Conservation (phyloP, 2,888 invertebrate genomes). For the Drosophila heteroneura region DNA sequence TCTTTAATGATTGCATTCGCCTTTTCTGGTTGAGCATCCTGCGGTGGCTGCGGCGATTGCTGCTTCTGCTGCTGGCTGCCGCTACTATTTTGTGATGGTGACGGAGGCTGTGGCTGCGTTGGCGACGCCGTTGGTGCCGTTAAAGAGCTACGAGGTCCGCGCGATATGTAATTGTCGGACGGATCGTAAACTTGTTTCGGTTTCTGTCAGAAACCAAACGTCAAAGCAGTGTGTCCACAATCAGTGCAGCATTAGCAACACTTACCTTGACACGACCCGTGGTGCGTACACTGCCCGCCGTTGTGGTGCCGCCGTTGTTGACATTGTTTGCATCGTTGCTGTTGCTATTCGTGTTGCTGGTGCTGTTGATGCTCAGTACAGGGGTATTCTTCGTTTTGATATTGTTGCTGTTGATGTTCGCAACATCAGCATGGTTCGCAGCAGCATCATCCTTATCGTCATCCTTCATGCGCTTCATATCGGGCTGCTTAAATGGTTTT, state of each 20-base stretch:
- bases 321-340: conserved; percentile 25
- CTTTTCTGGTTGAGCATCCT: neutral
- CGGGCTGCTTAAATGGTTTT: neutral
- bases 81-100: neutral
- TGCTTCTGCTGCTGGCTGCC: conserved; percentile 1
- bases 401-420: neutral
- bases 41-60: conserved; percentile 4
- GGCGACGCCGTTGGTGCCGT: conserved; percentile 7
- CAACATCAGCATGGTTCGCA: conserved; percentile 7
- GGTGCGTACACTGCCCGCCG: conserved; percentile 76
- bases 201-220: conserved; percentile 86
- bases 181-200: conserved; percentile 95
- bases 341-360: conserved; percentile 10
- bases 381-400: conserved; percentile 18
- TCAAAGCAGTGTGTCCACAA: neutral
- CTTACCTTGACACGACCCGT: conserved; percentile 84
- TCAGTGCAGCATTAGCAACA: neutral
- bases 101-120: conserved; percentile 1
- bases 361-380: conserved; percentile 15
- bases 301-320: conserved; percentile 5
- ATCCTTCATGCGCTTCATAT: conserved; percentile 58
- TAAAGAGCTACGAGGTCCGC: conserved; percentile 62
- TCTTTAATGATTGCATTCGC: neutral
- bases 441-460: conserved; percentile 46
- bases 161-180: conserved; percentile 92